Evolutionary conservation across 2,888 invertebrate genomes (phyloP).

Genomic region (Drosophila leonis): DNA sequence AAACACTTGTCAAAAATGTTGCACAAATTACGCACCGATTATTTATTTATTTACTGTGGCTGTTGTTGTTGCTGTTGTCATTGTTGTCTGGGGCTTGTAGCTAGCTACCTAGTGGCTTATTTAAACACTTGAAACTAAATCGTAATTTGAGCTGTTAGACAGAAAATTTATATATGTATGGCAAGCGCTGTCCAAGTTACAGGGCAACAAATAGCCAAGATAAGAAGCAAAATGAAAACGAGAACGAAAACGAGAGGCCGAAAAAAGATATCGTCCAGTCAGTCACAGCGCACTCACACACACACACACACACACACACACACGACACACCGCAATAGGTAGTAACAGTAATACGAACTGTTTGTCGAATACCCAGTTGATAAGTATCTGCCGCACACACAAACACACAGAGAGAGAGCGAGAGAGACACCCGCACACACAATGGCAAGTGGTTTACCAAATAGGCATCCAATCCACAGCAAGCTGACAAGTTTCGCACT

Average conservation of each 20-base stretch:
- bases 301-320: not conserved
- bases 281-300: constrained; percentile 12
- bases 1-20: constrained; percentile 39
- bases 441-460: constrained; percentile 42
- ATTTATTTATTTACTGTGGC: constrained; percentile 64
- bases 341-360: constrained; percentile 30
- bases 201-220: constrained; percentile 32
- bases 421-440: constrained; percentile 17
- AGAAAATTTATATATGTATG: constrained; percentile 60
- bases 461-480: constrained; percentile 40
- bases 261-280: constrained; percentile 54
- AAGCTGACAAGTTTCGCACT: constrained; percentile 73
- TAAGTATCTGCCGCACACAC: constrained; percentile 66
- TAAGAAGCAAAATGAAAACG: constrained; percentile 26
- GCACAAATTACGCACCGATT: constrained; percentile 75
- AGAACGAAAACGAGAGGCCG: constrained; percentile 32
- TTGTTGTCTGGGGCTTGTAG: constrained; percentile 54
- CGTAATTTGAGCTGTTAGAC: constrained; percentile 81
- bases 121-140: constrained; percentile 77
- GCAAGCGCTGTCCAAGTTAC: constrained; percentile 58
- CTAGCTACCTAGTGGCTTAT: constrained; percentile 57
- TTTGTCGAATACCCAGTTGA: constrained; percentile 32
- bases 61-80: constrained; percentile 33
- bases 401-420: not conserved
- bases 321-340: constrained; percentile 33